Evolutionary conservation across 1,140 invertebrate species (phyloP), one percentile per base, ranked within the genome.

Genomic region (Plodia interpunctella): DNA sequence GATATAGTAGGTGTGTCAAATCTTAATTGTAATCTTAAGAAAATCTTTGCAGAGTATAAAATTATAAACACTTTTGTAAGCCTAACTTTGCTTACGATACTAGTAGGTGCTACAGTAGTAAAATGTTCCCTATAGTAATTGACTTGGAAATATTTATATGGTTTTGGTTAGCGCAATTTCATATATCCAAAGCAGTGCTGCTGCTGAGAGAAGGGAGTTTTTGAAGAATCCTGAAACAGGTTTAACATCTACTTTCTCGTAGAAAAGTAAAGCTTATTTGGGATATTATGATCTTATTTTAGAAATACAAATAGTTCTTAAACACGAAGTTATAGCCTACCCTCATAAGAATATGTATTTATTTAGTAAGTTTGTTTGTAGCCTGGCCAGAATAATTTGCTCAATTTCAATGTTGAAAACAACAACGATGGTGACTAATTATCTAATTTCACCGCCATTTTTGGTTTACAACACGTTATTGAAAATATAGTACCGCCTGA

Each of bases 111-210:
- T 89, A 88, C 60, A 74, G 74, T 87, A 87, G 74, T 87, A 89
- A 88, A 90, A 92, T 93, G 92, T 92, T 92, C 92, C 92, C 92
- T 92, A 92, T 90, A 91, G 86, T 93, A 93, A 93, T 92, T 93
- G 92, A 93, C 92, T 92, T 92, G 91, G 91, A 92, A 90, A 92
- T 92, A 91, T 82, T 87, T 78, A n/a, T n/a, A n/a, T n/a, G 79
- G 74, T 86, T 78, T 83, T 76, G 76, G 75, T 83, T 79, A 81
- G 86, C 78, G 75, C 73, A 70, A 77, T 63, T 63, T 72, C 68
- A 68, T 70, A 53, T 62, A 62, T 78, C 67, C 55, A 66, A 88
- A 86, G 82, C 83, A 74, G 78, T 83, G 82, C 78, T 83, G 80
- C 76, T 84, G 79, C 65, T 73, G 74, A 70, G 60, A 74, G 74